Conservation (phyloP, 2,113 vertebrate genomes). For the Meriones unguiculatus region DNA sequence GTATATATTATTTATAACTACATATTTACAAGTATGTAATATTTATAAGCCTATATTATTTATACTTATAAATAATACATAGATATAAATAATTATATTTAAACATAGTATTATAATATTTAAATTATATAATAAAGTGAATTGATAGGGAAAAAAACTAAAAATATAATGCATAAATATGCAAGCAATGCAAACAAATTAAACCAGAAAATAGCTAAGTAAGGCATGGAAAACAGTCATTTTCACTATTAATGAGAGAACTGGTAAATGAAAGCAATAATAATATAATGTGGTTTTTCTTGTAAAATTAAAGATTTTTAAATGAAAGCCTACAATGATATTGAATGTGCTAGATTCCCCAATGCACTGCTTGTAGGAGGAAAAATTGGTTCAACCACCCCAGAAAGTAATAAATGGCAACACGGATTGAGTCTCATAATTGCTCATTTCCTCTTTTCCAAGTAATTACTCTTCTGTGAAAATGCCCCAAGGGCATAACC, state of each 20-base stretch:
- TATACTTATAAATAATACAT: not conserved
- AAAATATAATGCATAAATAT: constrained; percentile 25
- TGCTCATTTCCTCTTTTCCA: constrained; percentile 62
- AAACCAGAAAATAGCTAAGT: constrained; percentile 53
- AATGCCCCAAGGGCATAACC: constrained; percentile 44
- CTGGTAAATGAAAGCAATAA: constrained; percentile 37
- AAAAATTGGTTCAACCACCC: not conserved
- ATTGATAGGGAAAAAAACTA: constrained; percentile 32
- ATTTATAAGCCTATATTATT: not conserved
- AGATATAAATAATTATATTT: not conserved
- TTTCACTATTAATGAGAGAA: constrained; percentile 47
- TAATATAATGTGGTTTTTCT: not conserved
- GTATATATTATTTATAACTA: not conserved
- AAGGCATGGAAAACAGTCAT: constrained; percentile 29
- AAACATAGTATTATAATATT: not conserved
- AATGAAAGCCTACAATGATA: constrained; percentile 36
- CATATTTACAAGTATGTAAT: not conserved
- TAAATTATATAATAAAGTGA: constrained; percentile 4
- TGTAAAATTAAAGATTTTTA: constrained; percentile 37
- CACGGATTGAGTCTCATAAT: constrained; percentile 9
- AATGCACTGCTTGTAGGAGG: not conserved
- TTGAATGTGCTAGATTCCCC: not conserved
- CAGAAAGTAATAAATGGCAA: constrained; percentile 27
- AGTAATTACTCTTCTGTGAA: constrained; percentile 64
- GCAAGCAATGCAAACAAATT: constrained; percentile 3